These are phyloP conservation scores for Neria commutata DNA, from an alignment of 2,888 invertebrate species.

Conservation along the genomic window DNA sequence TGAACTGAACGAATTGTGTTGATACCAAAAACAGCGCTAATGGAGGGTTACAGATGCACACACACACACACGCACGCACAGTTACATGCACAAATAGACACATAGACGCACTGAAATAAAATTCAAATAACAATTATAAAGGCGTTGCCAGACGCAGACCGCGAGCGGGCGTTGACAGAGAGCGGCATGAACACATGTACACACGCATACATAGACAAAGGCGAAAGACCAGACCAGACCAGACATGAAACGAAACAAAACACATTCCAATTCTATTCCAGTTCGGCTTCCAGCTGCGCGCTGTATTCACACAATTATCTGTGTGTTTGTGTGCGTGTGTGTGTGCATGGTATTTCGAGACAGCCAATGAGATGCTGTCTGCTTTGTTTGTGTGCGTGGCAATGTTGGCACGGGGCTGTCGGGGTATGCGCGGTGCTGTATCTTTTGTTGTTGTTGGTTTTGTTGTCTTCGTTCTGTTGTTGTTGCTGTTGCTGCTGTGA, in stretches of 20 bases:
- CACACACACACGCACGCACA: constrained; percentile 23
- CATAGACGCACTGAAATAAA: constrained; percentile 34
- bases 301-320: too few species aligned
- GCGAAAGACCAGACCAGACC: constrained; percentile 10
- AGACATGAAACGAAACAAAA: constrained; percentile 37
- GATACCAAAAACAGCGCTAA: constrained; percentile 39
- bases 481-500: neutral
- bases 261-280: constrained; percentile 46
- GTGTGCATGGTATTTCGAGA: constrained; percentile 39
- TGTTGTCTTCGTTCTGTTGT: constrained; percentile 33
- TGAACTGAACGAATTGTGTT: constrained; percentile 8
- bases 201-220: constrained; percentile 12
- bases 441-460: constrained; percentile 2
- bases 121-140: constrained; percentile 58
- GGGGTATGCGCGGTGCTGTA: constrained; percentile 8
- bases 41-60: constrained; percentile 43
- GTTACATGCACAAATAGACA: neutral
- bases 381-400: constrained; percentile 41
- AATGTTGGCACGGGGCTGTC: constrained; percentile 33
- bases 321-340: constrained; percentile 26
- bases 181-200: neutral
- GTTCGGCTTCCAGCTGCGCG: constrained; percentile 44
- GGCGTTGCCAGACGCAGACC: constrained; percentile 57
- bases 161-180: constrained; percentile 41
- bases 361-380: constrained; percentile 58